Percentiles rank a stretch among this genome's conserved stretches.
Evolutionary conservation across 2,797 vertebrate species (phyloP).

Genomic region (Siniperca scherzeri): DNA sequence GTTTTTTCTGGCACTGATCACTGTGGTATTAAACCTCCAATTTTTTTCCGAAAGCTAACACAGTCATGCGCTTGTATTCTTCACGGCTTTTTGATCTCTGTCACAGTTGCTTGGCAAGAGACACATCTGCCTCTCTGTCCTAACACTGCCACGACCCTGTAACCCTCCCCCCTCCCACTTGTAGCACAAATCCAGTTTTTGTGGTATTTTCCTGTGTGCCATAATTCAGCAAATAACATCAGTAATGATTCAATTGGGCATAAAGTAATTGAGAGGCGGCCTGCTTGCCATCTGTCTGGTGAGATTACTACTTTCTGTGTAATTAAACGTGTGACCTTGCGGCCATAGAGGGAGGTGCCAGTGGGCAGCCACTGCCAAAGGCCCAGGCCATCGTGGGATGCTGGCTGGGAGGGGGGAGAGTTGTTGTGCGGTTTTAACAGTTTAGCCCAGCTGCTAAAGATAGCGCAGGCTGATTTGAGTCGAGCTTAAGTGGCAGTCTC

Average conservation of each 20-base stretch:
- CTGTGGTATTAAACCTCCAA: constrained; percentile 69
- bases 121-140: constrained; percentile 75
- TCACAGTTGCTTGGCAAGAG: constrained; percentile 78
- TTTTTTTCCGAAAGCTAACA: constrained; percentile 71
- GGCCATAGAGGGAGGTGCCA: constrained; percentile 73
- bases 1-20: constrained; percentile 77
- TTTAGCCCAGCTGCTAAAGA: constrained; percentile 83
- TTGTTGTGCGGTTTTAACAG: constrained; percentile 77
- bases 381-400: constrained; percentile 62
- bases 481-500: constrained; percentile 78
- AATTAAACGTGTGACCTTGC: constrained; percentile 89
- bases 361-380: constrained; percentile 71
- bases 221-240: constrained; percentile 84
- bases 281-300: constrained; percentile 86
- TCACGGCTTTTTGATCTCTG: constrained; percentile 81
- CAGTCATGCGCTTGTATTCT: constrained; percentile 72
- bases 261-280: constrained; percentile 81
- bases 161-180: constrained; percentile 40
- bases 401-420: constrained; percentile 35
- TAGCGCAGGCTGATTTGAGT: constrained; percentile 79
- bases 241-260: constrained; percentile 86
- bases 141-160: constrained; percentile 39
- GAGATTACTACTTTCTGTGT: constrained; percentile 86
- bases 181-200: constrained; percentile 68
- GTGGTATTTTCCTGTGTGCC: constrained; percentile 63